These are phyloP conservation scores for Cantharis rufa DNA, from an alignment of 2,888 invertebrate genomes.

Conservation along the genomic window DNA sequence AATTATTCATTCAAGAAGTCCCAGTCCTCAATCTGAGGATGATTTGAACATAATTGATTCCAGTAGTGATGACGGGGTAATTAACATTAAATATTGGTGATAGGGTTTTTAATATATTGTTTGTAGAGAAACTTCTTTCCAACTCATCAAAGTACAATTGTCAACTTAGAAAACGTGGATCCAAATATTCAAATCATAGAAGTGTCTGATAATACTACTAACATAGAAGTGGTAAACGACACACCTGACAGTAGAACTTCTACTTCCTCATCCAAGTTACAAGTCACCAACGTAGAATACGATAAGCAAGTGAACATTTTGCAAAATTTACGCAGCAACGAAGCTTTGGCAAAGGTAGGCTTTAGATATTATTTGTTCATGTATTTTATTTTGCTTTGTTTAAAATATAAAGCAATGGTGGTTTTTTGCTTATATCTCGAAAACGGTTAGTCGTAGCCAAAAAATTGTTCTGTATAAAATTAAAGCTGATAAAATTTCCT, in stretches of 20 bases:
- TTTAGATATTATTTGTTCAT: not conserved
- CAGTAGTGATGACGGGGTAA: slow-evolving; percentile 57
- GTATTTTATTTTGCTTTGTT: no score
- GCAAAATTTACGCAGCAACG: not conserved
- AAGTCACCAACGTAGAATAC: not conserved
- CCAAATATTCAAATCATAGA: not conserved
- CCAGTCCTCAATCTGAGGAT: slow-evolving; percentile 5
- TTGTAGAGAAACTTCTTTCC: not conserved
- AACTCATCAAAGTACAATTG: not conserved
- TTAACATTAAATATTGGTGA: slow-evolving; percentile 40
- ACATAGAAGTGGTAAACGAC: not conserved
- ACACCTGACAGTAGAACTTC: not conserved
- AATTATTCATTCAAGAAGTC: slow-evolving; percentile 2
- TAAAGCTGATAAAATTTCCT: no score
- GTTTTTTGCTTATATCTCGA: no score
- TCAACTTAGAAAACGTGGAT: not conserved
- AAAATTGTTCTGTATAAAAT: no score
- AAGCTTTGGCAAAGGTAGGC: not conserved
- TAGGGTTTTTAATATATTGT: not conserved
- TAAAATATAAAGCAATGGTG: no score
- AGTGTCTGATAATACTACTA: not conserved
- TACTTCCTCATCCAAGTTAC: not conserved
- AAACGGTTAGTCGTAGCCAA: no score
- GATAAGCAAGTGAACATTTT: not conserved
- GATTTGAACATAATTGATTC: slow-evolving; percentile 54